Evolutionary conservation across 2,797 vertebrate species (phyloP).

Genomic region (Hyperoplus immaculatus): DNA sequence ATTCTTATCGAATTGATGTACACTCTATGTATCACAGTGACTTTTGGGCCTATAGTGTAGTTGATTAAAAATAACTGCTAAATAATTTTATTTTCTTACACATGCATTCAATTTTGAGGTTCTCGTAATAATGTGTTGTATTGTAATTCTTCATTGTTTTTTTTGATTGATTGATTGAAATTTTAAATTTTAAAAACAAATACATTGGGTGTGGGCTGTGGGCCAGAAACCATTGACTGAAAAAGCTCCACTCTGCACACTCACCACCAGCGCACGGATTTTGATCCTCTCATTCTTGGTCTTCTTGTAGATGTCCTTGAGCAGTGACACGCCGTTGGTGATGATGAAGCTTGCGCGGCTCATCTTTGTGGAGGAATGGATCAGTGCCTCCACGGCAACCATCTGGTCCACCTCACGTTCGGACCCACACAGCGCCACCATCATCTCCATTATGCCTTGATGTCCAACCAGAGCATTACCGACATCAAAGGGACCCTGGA

Average conservation of each 20-base stretch:
- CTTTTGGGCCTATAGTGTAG: not conserved
- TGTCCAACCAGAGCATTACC: slow-evolving; percentile 91
- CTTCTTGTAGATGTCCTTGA: slow-evolving; percentile 98
- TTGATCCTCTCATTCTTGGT: slow-evolving; percentile 98
- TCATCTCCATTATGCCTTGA: slow-evolving; percentile 98
- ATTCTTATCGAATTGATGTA: too few species aligned
- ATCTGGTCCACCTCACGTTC: slow-evolving; percentile 97
- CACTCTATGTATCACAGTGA: not conserved
- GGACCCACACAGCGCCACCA: slow-evolving; percentile 96
- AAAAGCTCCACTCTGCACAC: slow-evolving; percentile 14
- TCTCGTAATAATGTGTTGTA: not conserved
- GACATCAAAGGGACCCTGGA: slow-evolving; percentile 97
- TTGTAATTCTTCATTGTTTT: not conserved
- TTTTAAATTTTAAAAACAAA: too few species aligned
- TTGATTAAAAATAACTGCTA: not conserved
- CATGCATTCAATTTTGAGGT: not conserved
- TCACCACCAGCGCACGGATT: slow-evolving; percentile 96
- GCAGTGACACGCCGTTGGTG: slow-evolving; percentile 92
- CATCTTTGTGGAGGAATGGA: slow-evolving; percentile 95
- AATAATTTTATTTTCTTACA: not conserved
- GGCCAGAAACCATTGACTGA: too few species aligned
- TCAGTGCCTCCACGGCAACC: slow-evolving; percentile 96
- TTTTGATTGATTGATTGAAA: too few species aligned
- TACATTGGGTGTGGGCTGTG: too few species aligned
- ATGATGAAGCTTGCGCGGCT: slow-evolving; percentile 96